Evolutionary conservation across 2,113 vertebrate genomes (phyloP).

Genomic region (Carollia perspicillata): DNA sequence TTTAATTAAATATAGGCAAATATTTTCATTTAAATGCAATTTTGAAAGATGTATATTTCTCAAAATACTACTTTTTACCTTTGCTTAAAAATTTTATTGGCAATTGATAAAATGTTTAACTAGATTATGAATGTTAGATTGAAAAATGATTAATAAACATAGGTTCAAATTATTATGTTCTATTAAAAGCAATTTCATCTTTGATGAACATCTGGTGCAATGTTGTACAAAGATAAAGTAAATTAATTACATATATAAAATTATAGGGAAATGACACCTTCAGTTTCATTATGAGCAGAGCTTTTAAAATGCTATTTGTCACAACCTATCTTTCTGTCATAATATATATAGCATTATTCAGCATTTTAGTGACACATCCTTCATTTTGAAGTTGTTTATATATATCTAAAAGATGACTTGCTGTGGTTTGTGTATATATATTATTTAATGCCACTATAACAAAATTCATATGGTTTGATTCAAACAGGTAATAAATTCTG

Average conservation of each 20-base stretch:
- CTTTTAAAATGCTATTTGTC: slow-evolving; percentile 52
- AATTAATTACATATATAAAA: slow-evolving; percentile 58
- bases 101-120: slow-evolving; percentile 19
- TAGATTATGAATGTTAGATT: slow-evolving; percentile 2
- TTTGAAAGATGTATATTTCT: slow-evolving; percentile 13
- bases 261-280: slow-evolving; percentile 43
- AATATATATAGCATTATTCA: slow-evolving; percentile 7
- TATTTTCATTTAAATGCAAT: background rate
- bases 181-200: slow-evolving; percentile 50
- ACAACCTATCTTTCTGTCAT: slow-evolving; percentile 42
- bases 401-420: slow-evolving; percentile 1
- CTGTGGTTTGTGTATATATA: background rate
- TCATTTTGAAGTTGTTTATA: slow-evolving; percentile 30
- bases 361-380: background rate
- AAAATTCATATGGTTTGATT: background rate
- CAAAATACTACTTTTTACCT: background rate
- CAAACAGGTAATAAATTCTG: background rate
- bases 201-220: slow-evolving; percentile 54
- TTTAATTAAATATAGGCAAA: background rate
- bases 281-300: background rate
- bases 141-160: slow-evolving; percentile 10
- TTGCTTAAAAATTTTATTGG: background rate
- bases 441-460: background rate
- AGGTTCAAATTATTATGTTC: slow-evolving; percentile 31
- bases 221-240: slow-evolving; percentile 41